Evolutionary conservation across 2,888 invertebrate genomes (phyloP).

Genomic region (Boloria euphrosyne): DNA sequence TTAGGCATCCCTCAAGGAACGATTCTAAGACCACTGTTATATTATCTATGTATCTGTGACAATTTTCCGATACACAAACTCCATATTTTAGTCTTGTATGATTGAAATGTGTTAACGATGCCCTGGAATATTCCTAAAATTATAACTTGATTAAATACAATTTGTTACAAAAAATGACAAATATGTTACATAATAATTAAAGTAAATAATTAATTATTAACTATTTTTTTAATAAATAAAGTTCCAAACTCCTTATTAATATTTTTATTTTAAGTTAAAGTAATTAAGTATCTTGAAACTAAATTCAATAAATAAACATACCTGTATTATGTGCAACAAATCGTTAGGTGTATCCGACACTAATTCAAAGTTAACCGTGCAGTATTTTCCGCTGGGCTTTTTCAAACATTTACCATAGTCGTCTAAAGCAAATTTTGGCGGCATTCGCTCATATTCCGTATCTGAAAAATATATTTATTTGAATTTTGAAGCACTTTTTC

Average conservation of each 20-base stretch:
- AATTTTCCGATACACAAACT: slow-evolving; percentile 58
- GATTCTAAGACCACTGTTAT: slow-evolving; percentile 44
- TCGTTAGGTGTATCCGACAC: slow-evolving; percentile 43
- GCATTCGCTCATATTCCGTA: slow-evolving; percentile 46
- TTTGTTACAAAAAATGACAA: too few species aligned
- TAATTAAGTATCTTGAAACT: too few species aligned
- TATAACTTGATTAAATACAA: background rate
- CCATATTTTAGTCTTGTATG: slow-evolving; percentile 66
- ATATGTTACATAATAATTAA: too few species aligned
- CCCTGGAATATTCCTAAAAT: slow-evolving; percentile 60
- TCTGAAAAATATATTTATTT: slow-evolving; percentile 34
- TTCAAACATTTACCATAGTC: slow-evolving; percentile 44
- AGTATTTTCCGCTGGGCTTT: slow-evolving; percentile 43
- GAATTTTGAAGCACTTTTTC: too few species aligned
- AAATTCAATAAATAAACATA: slow-evolving; percentile 35
- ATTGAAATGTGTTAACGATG: slow-evolving; percentile 63
- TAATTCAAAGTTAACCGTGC: slow-evolving; percentile 39
- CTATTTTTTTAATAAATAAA: too few species aligned
- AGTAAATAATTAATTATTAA: too few species aligned
- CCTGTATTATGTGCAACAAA: slow-evolving; percentile 45
- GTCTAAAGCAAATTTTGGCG: slow-evolving; percentile 44
- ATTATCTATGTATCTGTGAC: slow-evolving; percentile 44
- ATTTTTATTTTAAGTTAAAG: too few species aligned
- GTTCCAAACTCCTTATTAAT: too few species aligned
- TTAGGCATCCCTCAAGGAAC: slow-evolving; percentile 61